phyloP scores from a whole-genome alignment of 37 sponge, comb jelly and placozoan species.

The Chondrosia reniformis region DNA sequence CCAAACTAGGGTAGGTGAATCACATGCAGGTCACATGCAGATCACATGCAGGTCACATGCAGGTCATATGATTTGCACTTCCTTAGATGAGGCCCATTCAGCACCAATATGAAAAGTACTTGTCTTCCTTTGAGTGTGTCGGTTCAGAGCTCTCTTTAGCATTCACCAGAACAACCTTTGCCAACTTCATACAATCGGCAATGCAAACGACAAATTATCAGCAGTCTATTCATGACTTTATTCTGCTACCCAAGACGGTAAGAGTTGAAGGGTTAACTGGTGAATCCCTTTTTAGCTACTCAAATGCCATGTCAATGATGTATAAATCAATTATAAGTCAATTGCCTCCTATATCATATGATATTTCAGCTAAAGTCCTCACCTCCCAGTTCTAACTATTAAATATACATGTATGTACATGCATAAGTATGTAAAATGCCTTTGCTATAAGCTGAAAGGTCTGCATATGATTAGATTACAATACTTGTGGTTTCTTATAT shows the following conservation, averaged over 20 bases:
- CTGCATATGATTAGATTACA: too few relatives aligned
- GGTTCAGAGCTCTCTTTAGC: conserved; percentile 5
- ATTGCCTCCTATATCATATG: too few relatives aligned
- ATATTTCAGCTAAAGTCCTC: too few relatives aligned
- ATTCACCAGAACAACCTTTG: neutral
- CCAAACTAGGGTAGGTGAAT: conserved; percentile 22
- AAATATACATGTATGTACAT: too few relatives aligned
- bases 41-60: neutral
- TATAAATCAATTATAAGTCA: too few relatives aligned
- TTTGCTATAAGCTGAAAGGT: too few relatives aligned
- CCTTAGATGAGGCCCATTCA: conserved; percentile 3
- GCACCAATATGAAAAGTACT: conserved; percentile 16
- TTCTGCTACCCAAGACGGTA: neutral
- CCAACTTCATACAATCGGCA: neutral
- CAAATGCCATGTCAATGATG: too few relatives aligned
- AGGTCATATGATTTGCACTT: neutral
- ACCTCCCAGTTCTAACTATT: neutral
- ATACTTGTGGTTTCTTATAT: too few relatives aligned
- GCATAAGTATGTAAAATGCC: too few relatives aligned
- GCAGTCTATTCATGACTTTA: neutral
- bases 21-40: neutral
- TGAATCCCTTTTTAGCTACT: too few relatives aligned
- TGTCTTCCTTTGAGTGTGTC: neutral
- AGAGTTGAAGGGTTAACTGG: neutral
- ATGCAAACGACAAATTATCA: neutral